Evolutionary conservation across 2,797 vertebrate genomes (phyloP).

Genomic region (Aselliscus stoliczkanus): DNA sequence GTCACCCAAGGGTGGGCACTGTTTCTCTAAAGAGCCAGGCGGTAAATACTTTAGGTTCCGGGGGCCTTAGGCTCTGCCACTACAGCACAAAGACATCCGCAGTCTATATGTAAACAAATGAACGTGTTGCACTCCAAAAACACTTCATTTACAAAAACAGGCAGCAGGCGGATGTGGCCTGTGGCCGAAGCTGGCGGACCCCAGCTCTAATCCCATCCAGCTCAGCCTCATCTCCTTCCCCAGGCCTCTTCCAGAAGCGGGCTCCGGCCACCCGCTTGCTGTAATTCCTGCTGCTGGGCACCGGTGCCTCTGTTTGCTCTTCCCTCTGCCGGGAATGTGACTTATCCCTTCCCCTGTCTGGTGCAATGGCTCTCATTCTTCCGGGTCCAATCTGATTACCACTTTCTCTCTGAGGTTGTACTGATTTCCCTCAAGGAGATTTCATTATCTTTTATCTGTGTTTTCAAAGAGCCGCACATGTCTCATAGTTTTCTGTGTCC

Average conservation of each 20-base stretch:
- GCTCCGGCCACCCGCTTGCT: background rate
- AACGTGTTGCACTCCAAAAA: background rate
- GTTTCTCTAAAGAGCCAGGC: background rate
- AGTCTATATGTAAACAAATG: background rate
- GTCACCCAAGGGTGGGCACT: background rate
- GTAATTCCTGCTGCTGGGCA: no score
- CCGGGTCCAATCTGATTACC: background rate
- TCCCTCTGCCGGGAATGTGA: background rate
- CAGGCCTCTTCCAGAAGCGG: background rate
- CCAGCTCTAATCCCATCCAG: background rate
- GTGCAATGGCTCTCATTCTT: background rate
- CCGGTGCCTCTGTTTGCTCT: background rate
- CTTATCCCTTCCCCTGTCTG: background rate
- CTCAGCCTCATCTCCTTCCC: background rate
- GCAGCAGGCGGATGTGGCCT: background rate
- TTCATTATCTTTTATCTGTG: background rate
- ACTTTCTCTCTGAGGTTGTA: background rate
- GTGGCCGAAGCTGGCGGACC: background rate
- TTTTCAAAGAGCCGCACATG: background rate
- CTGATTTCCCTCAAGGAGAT: background rate
- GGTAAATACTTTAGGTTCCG: background rate
- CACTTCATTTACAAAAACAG: background rate
- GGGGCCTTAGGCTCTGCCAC: background rate
- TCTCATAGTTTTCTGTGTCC: background rate
- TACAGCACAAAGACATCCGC: background rate